Percentiles rank a stretch among this genome's conserved stretches.
Conservation (phyloP, 2,888 invertebrate genomes). For the Phengaris arion region DNA sequence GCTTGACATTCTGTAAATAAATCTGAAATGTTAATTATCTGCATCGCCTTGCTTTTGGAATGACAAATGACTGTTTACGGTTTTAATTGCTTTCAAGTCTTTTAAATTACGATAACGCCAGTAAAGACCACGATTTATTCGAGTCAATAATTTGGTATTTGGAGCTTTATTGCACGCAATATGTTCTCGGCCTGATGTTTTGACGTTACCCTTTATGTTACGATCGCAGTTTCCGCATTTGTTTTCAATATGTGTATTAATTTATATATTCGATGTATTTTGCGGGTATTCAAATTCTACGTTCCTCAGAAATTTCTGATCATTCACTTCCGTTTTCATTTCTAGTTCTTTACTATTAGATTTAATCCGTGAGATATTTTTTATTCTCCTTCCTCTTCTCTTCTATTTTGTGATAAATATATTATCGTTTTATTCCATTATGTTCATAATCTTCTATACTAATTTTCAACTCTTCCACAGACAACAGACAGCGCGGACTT, state of each 20-base stretch:
- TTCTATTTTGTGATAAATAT: too few relatives aligned
- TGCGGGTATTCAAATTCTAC: not conserved
- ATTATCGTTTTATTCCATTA: too few relatives aligned
- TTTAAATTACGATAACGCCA: conserved; percentile 5
- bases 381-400: too few relatives aligned
- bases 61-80: conserved; percentile 8
- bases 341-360: too few relatives aligned
- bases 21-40: conserved; percentile 23
- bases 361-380: too few relatives aligned
- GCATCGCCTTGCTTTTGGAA: conserved; percentile 17
- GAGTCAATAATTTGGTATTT: conserved; percentile 18
- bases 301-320: not conserved
- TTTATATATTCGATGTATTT: not conserved
- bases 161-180: conserved; percentile 2
- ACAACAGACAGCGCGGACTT: conserved; percentile 76
- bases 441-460: too few relatives aligned
- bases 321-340: not conserved
- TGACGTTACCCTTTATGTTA: conserved; percentile 12
- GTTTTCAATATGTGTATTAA: not conserved
- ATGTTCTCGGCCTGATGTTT: conserved; percentile 12
- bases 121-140: not conserved
- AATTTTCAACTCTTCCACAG: conserved; percentile 47
- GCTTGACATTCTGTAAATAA: conserved; percentile 13
- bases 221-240: not conserved
- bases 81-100: conserved; percentile 7